These are phyloP conservation scores for Hyposoter didymator DNA, from an alignment of 2,888 invertebrate species.

Conservation along the genomic window DNA sequence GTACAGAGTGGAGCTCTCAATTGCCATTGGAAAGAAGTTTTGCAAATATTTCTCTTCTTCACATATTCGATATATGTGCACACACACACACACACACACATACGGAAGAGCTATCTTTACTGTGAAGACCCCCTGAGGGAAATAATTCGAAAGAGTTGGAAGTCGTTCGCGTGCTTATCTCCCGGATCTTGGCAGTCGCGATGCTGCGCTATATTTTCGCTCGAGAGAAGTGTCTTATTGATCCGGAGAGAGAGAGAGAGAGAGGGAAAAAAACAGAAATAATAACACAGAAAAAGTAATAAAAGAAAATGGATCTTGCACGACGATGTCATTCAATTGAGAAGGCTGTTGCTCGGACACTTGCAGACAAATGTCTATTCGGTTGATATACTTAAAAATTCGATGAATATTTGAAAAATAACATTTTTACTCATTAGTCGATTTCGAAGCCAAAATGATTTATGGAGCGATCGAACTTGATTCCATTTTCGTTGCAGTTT, in stretches of 20 bases:
- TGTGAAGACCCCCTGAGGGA: conserved; percentile 49
- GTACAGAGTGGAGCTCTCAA: conserved; percentile 21
- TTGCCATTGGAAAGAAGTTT: conserved; percentile 37
- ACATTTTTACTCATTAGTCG: not conserved
- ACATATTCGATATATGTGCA: conserved; percentile 29
- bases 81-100: not conserved
- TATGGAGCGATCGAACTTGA: not conserved
- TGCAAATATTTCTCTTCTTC: conserved; percentile 42
- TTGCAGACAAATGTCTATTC: not conserved
- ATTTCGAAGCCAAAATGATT: not conserved
- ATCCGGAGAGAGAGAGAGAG: conserved; percentile 29
- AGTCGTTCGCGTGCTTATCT: conserved; percentile 67
- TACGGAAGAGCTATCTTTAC: conserved; percentile 17
- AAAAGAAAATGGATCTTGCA: conserved; percentile 6
- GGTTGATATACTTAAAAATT: not conserved
- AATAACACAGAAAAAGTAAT: conserved; percentile 32
- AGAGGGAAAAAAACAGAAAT: not conserved
- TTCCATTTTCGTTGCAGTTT: not conserved
- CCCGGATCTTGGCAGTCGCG: conserved; percentile 67
- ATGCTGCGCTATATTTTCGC: conserved; percentile 35
- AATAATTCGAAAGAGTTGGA: conserved; percentile 67
- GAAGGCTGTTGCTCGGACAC: not conserved
- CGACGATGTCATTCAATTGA: not conserved
- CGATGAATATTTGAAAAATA: not conserved
- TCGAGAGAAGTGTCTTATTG: conserved; percentile 52